Percentiles rank a stretch among this genome's conserved stretches.
These are phyloP conservation scores for Stigmatopora argus DNA, from an alignment of 2,113 vertebrate species.

Conservation along the genomic window DNA sequence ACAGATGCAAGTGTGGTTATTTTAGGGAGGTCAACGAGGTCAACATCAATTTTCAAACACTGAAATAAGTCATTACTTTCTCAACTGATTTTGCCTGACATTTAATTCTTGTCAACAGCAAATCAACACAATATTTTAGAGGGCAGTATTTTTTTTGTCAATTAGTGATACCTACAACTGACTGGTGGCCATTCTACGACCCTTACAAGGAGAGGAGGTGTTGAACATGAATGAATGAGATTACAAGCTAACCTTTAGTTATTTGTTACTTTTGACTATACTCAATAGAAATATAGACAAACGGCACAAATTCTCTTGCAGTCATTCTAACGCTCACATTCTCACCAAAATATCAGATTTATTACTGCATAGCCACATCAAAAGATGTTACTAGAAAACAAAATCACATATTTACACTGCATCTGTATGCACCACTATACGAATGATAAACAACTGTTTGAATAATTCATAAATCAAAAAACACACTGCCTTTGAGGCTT, in stretches of 20 bases:
- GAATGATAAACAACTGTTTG: slow-evolving; percentile 28
- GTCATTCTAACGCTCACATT: background rate
- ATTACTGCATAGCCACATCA: slow-evolving; percentile 17
- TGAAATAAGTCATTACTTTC: too few species aligned
- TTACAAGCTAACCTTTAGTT: background rate
- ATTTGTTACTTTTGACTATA: background rate
- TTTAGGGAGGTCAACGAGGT: too few species aligned
- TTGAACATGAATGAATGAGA: too few species aligned
- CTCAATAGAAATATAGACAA: background rate
- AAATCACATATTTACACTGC: slow-evolving; percentile 7
- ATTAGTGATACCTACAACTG: too few species aligned
- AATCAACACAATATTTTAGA: too few species aligned
- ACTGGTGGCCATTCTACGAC: too few species aligned
- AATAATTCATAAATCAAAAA: slow-evolving; percentile 37
- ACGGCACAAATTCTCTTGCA: background rate
- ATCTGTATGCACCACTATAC: slow-evolving; percentile 4
- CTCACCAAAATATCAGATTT: background rate
- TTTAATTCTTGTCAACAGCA: too few species aligned
- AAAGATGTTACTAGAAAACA: background rate
- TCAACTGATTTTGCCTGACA: too few species aligned
- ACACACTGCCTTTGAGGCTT: slow-evolving; percentile 13
- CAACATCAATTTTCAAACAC: too few species aligned
- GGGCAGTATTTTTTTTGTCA: too few species aligned
- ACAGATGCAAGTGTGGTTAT: too few species aligned
- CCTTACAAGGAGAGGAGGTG: too few species aligned